A percentile compares a stretch with the other conserved stretches of the same genome.
Evolutionary conservation across 1,140 invertebrate species (phyloP).

Genomic region (Zaprionus gabonicus): DNA sequence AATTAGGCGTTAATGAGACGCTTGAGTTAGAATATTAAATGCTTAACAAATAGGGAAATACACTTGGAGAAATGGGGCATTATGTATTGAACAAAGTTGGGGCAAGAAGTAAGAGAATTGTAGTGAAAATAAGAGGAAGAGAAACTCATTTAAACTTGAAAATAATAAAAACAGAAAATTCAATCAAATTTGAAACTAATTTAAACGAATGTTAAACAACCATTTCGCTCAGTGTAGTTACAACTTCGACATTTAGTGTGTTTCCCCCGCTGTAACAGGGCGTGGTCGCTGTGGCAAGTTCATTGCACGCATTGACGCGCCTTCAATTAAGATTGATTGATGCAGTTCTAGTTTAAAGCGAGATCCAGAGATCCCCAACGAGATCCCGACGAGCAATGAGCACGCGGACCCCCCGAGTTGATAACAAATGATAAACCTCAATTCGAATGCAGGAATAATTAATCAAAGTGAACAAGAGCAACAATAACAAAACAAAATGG

Average conservation of each 20-base stretch:
- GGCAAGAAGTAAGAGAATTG: no score
- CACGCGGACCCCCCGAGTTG: slow-evolving; percentile 49
- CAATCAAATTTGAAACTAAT: no score
- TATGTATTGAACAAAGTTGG: background rate
- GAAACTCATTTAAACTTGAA: no score
- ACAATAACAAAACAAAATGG: slow-evolving; percentile 35
- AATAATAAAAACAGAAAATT: no score
- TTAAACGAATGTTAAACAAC: background rate
- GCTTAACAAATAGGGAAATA: slow-evolving; percentile 21
- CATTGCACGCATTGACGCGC: slow-evolving; percentile 40
- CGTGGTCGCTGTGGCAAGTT: slow-evolving; percentile 45
- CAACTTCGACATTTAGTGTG: background rate
- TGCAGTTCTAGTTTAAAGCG: slow-evolving; percentile 55
- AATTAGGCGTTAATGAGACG: slow-evolving; percentile 72
- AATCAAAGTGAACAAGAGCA: slow-evolving; percentile 58
- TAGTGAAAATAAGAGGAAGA: background rate
- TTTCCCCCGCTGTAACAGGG: slow-evolving; percentile 20
- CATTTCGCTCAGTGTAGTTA: background rate
- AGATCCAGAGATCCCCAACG: background rate
- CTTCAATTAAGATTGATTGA: slow-evolving; percentile 78
- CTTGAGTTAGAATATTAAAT: slow-evolving; percentile 26
- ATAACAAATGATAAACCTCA: slow-evolving; percentile 69
- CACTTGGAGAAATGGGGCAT: background rate
- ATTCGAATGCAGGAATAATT: slow-evolving; percentile 69
- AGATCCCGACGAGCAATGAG: slow-evolving; percentile 56